Evolutionary conservation across 2,797 vertebrate genomes (phyloP).

Genomic region (Octomys mimax): DNA sequence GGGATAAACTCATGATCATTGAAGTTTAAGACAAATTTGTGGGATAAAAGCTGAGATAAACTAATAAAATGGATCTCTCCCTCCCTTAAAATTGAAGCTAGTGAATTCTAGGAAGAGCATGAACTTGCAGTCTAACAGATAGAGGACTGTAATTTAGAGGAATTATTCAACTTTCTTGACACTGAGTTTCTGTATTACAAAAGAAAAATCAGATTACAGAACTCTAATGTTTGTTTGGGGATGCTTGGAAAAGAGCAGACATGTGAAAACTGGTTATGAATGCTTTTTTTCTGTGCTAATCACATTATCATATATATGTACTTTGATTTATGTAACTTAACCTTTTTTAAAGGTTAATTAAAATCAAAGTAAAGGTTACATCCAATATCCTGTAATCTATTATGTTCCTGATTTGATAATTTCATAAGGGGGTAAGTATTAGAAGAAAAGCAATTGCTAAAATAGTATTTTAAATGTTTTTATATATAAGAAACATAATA

Average conservation of each 20-base stretch:
- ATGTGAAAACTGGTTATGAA: background rate
- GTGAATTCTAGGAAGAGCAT: background rate
- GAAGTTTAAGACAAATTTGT: slow-evolving; percentile 26
- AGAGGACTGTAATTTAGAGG: background rate
- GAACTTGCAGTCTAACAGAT: background rate
- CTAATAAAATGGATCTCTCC: slow-evolving; percentile 6
- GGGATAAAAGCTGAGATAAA: slow-evolving; percentile 30
- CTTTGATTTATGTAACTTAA: background rate
- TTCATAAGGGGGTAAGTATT: background rate
- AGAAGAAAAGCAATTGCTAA: background rate
- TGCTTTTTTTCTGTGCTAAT: background rate
- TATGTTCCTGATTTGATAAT: background rate
- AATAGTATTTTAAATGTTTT: background rate
- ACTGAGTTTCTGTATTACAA: background rate
- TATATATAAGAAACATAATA: background rate
- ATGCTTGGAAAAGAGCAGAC: background rate
- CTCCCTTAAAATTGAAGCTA: background rate
- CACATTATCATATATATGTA: background rate
- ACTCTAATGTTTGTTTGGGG: background rate
- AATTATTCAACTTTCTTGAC: background rate
- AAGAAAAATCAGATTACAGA: background rate
- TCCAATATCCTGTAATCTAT: background rate
- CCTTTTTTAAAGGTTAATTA: slow-evolving; percentile 33
- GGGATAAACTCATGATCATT: background rate
- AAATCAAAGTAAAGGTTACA: slow-evolving; percentile 46